phyloP scores from a whole-genome alignment of 2,797 vertebrate species.

The Ctenopoma kingsleyae region DNA sequence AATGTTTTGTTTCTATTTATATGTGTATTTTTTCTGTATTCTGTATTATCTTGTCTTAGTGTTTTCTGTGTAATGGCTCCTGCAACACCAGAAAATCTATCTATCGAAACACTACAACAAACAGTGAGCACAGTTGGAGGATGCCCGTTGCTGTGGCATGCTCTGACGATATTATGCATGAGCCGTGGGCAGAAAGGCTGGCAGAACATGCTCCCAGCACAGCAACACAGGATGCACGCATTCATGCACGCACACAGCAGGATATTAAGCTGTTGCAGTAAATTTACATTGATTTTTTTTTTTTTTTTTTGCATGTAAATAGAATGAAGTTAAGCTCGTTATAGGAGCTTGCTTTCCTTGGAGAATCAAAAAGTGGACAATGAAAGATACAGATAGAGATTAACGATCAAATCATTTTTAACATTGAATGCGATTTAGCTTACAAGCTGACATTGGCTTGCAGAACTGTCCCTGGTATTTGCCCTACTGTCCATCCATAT shows the following conservation, averaged over 20 bases:
- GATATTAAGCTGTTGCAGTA: conserved; percentile 69
- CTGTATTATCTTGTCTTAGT: too few species aligned
- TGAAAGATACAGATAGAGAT: conserved; percentile 50
- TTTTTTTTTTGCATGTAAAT: conserved; percentile 36
- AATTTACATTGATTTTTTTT: conserved; percentile 37
- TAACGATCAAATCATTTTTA: conserved; percentile 62
- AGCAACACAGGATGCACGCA: conserved; percentile 63
- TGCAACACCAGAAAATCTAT: too few species aligned
- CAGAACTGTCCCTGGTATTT: conserved; percentile 21
- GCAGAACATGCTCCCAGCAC: conserved; percentile 79
- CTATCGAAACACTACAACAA: conserved; percentile 25
- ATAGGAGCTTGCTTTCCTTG: conserved; percentile 39
- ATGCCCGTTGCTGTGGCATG: conserved; percentile 73
- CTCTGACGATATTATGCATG: conserved; percentile 78
- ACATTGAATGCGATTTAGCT: conserved; percentile 53
- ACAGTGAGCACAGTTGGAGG: conserved; percentile 43
- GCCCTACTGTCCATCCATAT: conserved; percentile 48
- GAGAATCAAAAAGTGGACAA: conserved; percentile 55
- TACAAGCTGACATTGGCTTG: conserved; percentile 57
- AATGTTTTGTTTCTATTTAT: too few species aligned
- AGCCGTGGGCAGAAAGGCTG: conserved; percentile 79
- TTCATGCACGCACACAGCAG: conserved; percentile 54
- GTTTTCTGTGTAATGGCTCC: too few species aligned
- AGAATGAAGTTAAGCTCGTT: conserved; percentile 54
- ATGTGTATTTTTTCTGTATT: too few species aligned